phyloP scores from a whole-genome alignment of 2,797 vertebrate genomes.

The Galaxias olidus region DNA sequence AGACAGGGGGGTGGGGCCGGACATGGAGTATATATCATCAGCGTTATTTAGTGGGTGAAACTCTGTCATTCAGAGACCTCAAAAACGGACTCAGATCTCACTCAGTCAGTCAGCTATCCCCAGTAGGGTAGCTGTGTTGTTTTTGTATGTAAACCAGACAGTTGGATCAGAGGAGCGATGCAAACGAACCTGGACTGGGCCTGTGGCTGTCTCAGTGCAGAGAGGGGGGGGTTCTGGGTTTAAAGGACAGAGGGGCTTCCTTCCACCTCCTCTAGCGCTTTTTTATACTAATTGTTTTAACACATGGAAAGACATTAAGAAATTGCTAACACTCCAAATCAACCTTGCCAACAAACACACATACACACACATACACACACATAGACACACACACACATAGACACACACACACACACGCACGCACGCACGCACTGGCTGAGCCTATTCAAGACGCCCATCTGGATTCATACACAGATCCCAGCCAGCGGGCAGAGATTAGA shows the following conservation, averaged over 20 bases:
- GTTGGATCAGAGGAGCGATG: conserved; percentile 18
- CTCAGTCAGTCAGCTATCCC: conserved; percentile 34
- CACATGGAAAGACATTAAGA: conserved; percentile 27
- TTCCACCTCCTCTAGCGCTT: conserved; percentile 18
- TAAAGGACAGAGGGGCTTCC: conserved; percentile 28
- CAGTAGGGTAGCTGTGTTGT: conserved; percentile 30
- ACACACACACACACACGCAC: conserved; percentile 26
- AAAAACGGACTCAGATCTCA: conserved; percentile 33
- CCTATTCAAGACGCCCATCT: conserved; percentile 55
- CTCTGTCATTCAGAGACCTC: conserved; percentile 38
- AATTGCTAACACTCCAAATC: conserved; percentile 1
- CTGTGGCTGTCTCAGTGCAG: conserved; percentile 12
- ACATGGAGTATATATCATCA: conserved; percentile 34
- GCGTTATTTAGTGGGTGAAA: conserved; percentile 32
- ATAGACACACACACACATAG: conserved; percentile 24
- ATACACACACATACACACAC: conserved; percentile 18
- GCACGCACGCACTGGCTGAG: conserved; percentile 35
- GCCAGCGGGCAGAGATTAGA: conserved; percentile 58
- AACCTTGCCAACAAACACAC: neutral
- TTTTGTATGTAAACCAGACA: conserved; percentile 27
- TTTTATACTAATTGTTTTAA: conserved; percentile 35
- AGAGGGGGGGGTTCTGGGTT: conserved; percentile 22
- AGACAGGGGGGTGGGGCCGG: conserved; percentile 15
- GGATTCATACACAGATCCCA: conserved; percentile 63
- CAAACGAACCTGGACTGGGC: conserved; percentile 18